Conservation (phyloP, 2,888 invertebrate species). For the Unio pictorum region DNA sequence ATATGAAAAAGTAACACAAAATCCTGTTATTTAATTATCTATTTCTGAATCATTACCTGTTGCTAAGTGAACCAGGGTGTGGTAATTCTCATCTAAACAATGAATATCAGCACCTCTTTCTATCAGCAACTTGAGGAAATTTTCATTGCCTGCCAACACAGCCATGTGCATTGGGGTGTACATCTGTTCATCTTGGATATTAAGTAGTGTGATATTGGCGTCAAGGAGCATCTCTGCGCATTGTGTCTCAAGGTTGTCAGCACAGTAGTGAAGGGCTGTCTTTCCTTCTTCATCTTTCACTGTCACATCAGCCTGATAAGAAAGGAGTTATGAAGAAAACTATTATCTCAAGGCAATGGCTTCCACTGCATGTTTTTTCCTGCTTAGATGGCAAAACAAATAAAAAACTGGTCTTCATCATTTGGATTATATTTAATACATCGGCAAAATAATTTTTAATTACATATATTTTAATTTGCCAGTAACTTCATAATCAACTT, state of each 20-base stretch:
- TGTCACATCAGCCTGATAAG: conserved; percentile 43
- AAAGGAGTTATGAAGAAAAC: not conserved
- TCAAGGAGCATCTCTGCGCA: conserved; percentile 81
- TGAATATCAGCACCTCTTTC: conserved; percentile 91
- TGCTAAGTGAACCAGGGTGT: conserved; percentile 98
- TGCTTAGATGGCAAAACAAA: too few relatives aligned
- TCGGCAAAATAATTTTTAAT: too few relatives aligned
- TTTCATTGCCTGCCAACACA: conserved; percentile 74
- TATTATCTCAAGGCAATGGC: too few relatives aligned
- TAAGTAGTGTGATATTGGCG: conserved; percentile 80
- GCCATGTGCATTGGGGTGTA: conserved; percentile 96
- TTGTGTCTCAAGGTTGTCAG: conserved; percentile 78
- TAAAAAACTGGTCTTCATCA: too few relatives aligned
- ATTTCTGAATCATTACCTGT: conserved; percentile 79
- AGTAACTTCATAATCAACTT: too few relatives aligned
- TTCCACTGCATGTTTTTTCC: too few relatives aligned
- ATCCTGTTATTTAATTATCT: not conserved
- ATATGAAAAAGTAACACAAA: too few relatives aligned
- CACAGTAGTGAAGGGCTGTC: conserved; percentile 95
- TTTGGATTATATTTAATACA: too few relatives aligned
- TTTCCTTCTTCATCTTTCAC: conserved; percentile 55
- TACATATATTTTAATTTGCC: too few relatives aligned
- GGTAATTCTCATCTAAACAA: conserved; percentile 92
- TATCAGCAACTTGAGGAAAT: conserved; percentile 82
- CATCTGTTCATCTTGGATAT: conserved; percentile 82